Conservation (phyloP, 2,113 vertebrate species). For the Motacilla tschutschensis region DNA sequence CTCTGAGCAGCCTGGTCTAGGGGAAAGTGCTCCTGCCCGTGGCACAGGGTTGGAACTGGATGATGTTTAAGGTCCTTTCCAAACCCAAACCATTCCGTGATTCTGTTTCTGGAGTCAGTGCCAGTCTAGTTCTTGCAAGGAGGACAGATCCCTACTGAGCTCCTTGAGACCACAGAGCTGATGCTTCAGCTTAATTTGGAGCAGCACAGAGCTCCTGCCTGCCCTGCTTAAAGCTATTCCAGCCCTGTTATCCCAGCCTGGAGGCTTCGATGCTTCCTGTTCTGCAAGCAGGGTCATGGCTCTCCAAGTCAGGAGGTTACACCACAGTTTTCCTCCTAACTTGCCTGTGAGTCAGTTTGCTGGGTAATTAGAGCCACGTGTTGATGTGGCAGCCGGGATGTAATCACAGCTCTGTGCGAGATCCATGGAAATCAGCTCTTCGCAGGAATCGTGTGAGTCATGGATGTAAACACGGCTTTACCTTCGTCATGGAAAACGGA, state of each 20-base stretch:
- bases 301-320: constrained; percentile 27
- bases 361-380: constrained; percentile 52
- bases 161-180: neutral
- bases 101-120: neutral
- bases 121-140: neutral
- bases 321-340: constrained; percentile 3
- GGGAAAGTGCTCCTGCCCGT: neutral
- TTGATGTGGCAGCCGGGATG: constrained; percentile 27
- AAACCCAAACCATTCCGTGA: neutral
- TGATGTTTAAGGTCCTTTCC: neutral
- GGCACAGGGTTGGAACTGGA: neutral
- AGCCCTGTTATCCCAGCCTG: neutral
- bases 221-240: neutral
- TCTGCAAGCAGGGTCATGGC: neutral
- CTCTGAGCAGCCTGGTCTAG: neutral
- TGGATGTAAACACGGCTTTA: constrained; percentile 2
- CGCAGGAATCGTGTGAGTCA: constrained; percentile 58
- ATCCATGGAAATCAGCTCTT: constrained; percentile 46
- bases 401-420: neutral
- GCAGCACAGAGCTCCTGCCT: neutral
- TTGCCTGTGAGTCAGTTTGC: constrained; percentile 17
- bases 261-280: neutral
- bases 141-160: neutral
- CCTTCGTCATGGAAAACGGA: constrained; percentile 45
- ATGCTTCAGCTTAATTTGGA: neutral